Evolutionary conservation across 2,888 invertebrate species (phyloP), one percentile per base, ranked within the genome.

Genomic region (Anorthoa munda): DNA sequence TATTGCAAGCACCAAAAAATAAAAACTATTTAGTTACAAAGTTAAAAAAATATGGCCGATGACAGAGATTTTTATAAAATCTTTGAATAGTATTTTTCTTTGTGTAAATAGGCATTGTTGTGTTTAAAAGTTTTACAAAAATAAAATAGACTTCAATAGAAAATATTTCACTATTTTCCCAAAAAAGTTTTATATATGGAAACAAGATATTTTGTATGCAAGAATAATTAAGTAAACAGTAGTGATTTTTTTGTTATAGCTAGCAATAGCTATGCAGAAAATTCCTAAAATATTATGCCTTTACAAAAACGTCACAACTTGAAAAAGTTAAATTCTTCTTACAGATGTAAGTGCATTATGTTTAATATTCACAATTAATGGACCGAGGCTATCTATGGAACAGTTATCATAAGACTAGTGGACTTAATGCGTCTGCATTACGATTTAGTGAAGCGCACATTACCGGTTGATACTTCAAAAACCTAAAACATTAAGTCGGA

Each of bases 351-450:
- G 61, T 63, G 70, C n/a, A 75, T 79, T 84, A 86, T 66, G 67
- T 79, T 82, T 81, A 86, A 77, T 77, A 77, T 86, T 84, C 82
- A 87, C 86, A 86, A 78, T 77, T 77, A 81, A 73, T 79, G 84
- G 72, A 69, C 58, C 50, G 69, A 86, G 60, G 68, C 66, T 72
- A 79, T 72, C 67, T 81, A 86, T 82, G 81, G 79, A 84, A 80
- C 79, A 81, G 82, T 86, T 92, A 92, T 89, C 74, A 87, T 93
- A 94, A 93, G 95, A 95, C 95, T 95, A 95, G 95, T 91, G 91
- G 89, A 92, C 87, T 93, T 94, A 93, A 93, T 87, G 87, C 86
- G 66, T 75, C 65, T 75, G 87, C 86, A 86, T 86, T 86, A 70
- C 68, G 58, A 56, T 77, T 73, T 21, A 66, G 76, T 51, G 65